Evolutionary conservation across 1,140 invertebrate species (phyloP).

Genomic region (Triops longicaudatus): DNA sequence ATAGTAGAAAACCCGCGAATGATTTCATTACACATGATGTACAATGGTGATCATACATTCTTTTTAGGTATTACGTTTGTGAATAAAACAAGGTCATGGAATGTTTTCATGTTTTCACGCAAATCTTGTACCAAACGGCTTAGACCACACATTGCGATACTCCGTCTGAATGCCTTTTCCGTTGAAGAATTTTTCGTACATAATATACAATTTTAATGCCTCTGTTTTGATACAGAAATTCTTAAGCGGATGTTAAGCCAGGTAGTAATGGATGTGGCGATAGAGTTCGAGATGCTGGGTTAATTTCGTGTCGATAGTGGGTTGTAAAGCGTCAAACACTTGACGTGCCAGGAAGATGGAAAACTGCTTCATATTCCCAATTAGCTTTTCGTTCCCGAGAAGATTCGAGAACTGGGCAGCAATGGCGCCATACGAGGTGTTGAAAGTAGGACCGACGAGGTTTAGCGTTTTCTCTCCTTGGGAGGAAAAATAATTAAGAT

Average conservation of each 20-base stretch:
- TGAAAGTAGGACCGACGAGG: not conserved
- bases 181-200: too few species aligned
- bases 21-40: not conserved
- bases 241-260: not conserved
- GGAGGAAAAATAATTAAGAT: not conserved
- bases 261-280: not conserved
- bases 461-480: not conserved
- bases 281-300: not conserved
- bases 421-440: not conserved
- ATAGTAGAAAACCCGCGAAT: not conserved
- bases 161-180: too few species aligned
- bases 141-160: too few species aligned
- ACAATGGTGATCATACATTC: not conserved
- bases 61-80: conserved; percentile 4
- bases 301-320: not conserved
- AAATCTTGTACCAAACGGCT: too few species aligned
- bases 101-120: too few species aligned
- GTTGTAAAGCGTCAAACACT: not conserved
- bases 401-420: not conserved
- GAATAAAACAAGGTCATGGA: not conserved
- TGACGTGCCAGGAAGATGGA: not conserved
- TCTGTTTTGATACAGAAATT: not conserved
- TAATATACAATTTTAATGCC: too few species aligned
- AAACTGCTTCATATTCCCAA: not conserved
- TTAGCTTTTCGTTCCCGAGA: not conserved